Conservation (phyloP, 2,113 vertebrate species). For the Aythya baeri region DNA sequence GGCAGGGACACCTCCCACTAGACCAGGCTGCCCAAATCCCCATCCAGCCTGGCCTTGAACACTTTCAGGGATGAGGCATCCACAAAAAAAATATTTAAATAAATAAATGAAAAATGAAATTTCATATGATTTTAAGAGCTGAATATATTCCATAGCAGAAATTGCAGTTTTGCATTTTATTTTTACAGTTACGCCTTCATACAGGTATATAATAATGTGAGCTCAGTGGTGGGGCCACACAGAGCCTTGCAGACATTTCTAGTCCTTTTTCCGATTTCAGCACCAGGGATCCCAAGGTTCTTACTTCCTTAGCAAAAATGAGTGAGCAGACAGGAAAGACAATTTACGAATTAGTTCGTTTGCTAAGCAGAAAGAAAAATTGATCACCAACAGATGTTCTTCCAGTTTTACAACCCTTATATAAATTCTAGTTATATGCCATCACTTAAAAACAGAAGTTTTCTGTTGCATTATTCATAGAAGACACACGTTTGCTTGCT, state of each 20-base stretch:
- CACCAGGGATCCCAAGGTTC: background rate
- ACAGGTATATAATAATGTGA: background rate
- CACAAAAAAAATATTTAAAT: background rate
- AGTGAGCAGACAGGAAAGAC: background rate
- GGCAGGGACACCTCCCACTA: too few species aligned
- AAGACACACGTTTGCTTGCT: background rate
- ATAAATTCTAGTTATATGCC: conserved; percentile 22
- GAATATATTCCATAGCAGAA: background rate
- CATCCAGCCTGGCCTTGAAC: too few species aligned
- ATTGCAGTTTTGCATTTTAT: background rate
- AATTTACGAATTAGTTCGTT: background rate
- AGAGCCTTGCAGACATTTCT: background rate
- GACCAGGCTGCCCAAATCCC: too few species aligned
- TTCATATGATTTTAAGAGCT: background rate
- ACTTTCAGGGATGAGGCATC: too few species aligned
- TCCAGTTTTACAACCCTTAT: background rate
- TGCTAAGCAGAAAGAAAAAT: background rate
- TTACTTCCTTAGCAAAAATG: background rate
- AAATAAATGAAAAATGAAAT: background rate
- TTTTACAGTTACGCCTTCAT: background rate
- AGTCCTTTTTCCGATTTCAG: background rate
- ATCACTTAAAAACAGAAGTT: conserved; percentile 4
- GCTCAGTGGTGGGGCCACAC: background rate
- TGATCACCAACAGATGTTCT: background rate
- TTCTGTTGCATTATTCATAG: conserved; percentile 13